phyloP scores from a whole-genome alignment of 2,113 vertebrate genomes.

The Trachemys scripta region DNA sequence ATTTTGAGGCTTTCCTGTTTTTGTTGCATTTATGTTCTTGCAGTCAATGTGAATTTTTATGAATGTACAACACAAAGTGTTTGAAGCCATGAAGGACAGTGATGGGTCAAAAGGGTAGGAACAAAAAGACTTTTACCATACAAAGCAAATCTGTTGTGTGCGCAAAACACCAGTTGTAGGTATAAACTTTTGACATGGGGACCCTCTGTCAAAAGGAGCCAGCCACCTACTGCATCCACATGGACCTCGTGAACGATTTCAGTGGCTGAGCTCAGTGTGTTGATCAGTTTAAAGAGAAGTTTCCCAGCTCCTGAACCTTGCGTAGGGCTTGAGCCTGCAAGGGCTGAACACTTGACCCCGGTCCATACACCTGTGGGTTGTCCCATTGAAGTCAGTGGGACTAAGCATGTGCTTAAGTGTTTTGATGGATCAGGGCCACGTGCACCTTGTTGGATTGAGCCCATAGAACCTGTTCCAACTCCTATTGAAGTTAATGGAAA shows the following conservation, averaged over 20 bases:
- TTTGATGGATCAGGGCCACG: conserved; percentile 57
- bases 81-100: conserved; percentile 85
- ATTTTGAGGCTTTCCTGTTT: conserved; percentile 90
- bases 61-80: conserved; percentile 88
- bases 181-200: conserved; percentile 72
- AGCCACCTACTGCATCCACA: conserved; percentile 54
- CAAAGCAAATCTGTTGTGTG: conserved; percentile 73
- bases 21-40: conserved; percentile 88
- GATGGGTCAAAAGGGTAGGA: conserved; percentile 83
- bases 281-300: conserved; percentile 80
- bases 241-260: conserved; percentile 70
- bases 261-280: conserved; percentile 80
- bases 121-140: conserved; percentile 76
- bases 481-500: conserved; percentile 50
- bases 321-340: conserved; percentile 74
- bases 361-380: conserved; percentile 12
- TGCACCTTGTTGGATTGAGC: conserved; percentile 68
- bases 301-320: conserved; percentile 80
- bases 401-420: conserved; percentile 46
- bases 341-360: conserved; percentile 55
- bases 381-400: conserved; percentile 46
- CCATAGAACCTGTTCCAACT: conserved; percentile 36
- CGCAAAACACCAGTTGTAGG: conserved; percentile 75
- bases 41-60: conserved; percentile 88
- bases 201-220: conserved; percentile 63